These are phyloP conservation scores for Drosophila lowei DNA, from an alignment of 1,140 invertebrate genomes.

Conservation along the genomic window DNA sequence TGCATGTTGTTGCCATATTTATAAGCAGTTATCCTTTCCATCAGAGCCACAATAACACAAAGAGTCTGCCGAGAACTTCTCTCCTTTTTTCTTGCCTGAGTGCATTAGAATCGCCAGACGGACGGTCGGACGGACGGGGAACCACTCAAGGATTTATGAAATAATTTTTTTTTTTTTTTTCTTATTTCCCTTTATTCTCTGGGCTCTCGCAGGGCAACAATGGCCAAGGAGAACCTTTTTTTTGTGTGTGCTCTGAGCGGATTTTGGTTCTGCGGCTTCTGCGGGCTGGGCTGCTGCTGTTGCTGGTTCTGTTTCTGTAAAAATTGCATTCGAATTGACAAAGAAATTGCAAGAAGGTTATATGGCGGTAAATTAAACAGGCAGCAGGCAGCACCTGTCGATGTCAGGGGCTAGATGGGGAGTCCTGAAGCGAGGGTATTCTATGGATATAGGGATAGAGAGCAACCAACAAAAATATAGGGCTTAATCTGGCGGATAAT, in stretches of 20 bases:
- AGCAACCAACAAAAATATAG: background rate
- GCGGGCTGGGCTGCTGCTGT: slow-evolving; percentile 38
- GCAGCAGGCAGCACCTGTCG: slow-evolving; percentile 45
- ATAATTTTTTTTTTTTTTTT: slow-evolving; percentile 53
- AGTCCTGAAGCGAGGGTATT: slow-evolving; percentile 1
- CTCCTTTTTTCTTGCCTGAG: slow-evolving; percentile 49
- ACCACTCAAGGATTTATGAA: slow-evolving; percentile 72
- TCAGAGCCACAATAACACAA: slow-evolving; percentile 26
- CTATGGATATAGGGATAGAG: background rate
- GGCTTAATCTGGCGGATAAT: too few relatives aligned
- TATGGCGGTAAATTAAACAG: slow-evolving; percentile 24
- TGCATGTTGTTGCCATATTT: slow-evolving; percentile 67
- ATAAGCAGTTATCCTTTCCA: slow-evolving; percentile 52
- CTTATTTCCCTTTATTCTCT: slow-evolving; percentile 39
- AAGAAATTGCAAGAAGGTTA: slow-evolving; percentile 31
- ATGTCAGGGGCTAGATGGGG: background rate
- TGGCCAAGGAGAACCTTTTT: slow-evolving; percentile 25
- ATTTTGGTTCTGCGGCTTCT: slow-evolving; percentile 55
- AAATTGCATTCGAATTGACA: slow-evolving; percentile 56
- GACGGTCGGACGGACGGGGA: background rate
- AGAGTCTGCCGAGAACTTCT: slow-evolving; percentile 32
- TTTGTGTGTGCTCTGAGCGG: slow-evolving; percentile 27
- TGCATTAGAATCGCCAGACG: slow-evolving; percentile 69
- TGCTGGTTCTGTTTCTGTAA: slow-evolving; percentile 13
- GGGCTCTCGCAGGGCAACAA: slow-evolving; percentile 35